phyloP scores from a whole-genome alignment of 2,888 invertebrate genomes.

The Zhuqinia jingwanae region DNA sequence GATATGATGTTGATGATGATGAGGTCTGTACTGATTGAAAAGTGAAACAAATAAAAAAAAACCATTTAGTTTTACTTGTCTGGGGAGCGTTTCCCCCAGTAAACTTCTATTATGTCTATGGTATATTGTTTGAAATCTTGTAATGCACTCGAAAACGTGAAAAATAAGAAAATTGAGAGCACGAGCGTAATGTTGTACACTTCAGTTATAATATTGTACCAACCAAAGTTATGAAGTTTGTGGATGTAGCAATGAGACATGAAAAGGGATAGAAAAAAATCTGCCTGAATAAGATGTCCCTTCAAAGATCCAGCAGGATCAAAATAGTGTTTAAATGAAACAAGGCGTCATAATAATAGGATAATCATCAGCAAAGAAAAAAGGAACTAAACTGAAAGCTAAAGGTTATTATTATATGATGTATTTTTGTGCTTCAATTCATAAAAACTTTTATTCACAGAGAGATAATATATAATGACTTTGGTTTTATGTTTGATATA shows the following conservation, averaged over 20 bases:
- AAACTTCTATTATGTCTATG: too few relatives aligned
- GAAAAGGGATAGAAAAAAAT: neutral
- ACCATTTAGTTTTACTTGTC: too few relatives aligned
- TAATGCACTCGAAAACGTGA: neutral
- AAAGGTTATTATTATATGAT: neutral
- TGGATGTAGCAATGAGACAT: neutral
- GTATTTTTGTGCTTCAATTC: neutral
- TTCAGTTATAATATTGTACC: neutral
- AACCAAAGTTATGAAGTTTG: neutral
- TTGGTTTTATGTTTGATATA: slow-evolving; percentile 31
- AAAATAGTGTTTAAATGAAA: slow-evolving; percentile 2
- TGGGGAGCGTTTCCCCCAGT: too few relatives aligned
- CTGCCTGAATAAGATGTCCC: too few relatives aligned
- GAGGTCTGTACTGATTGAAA: too few relatives aligned
- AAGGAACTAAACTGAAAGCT: neutral
- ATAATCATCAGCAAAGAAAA: neutral
- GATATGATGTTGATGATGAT: neutral
- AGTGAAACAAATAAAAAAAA: slow-evolving; percentile 14
- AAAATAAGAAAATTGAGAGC: slow-evolving; percentile 63
- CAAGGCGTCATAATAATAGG: neutral
- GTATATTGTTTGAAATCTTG: too few relatives aligned
- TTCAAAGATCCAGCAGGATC: too few relatives aligned
- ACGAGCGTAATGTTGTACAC: slow-evolving; percentile 67
- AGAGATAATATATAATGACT: slow-evolving; percentile 35
- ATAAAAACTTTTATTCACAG: neutral